Evolutionary conservation across 2,888 invertebrate species (phyloP), one percentile per base, ranked within the genome.

Genomic region (Deladenus siricidicola): DNA sequence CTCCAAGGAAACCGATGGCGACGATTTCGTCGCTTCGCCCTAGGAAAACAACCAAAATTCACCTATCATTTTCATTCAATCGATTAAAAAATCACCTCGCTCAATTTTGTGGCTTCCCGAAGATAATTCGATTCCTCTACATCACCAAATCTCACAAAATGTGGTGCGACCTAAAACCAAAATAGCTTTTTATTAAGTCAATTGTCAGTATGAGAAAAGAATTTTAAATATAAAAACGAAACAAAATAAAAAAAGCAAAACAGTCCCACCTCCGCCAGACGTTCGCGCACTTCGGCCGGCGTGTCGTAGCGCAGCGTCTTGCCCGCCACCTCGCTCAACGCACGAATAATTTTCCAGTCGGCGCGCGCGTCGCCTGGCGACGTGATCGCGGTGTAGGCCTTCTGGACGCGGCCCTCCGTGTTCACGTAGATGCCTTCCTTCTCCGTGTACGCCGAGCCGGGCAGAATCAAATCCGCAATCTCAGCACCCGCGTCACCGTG

Each of bases 261-360:
- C 3, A 50, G 21, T 30, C 39, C 26, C 4, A 75, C 83, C 80
- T 93, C 86, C 66, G 85, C 85, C 73, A 98, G 83, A 34, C 96
- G 85, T 56, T 83, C 83, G 66, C 94, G 85, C 14, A 98, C 83
- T 76, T 90, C 89, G 71, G 87, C 85, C 70, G 93, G 81, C 59
- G 83, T 86, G 80, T 94, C 93, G 80, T 96, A 98, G 0, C 90
- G 89, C 44, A 93, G 83, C 21, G 85, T 83, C 53, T 83, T 80
- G 29, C 86, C 88, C 67, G 83, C 79, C 63, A 94, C 89, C 84
- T 98, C 94, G 0, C 94, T 92, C 8, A 98, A 82, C 0, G 98
- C 98, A 65, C 98, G 86, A 71, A 98, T 85, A 71, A 98, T 90
- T 84, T 96, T 96, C 98, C 98, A 98, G 83, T 96, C 94, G 76